Percentiles rank a stretch among this genome's conserved stretches.
phyloP scores from a whole-genome alignment of 1,140 invertebrate genomes.

The Nymphalis io region DNA sequence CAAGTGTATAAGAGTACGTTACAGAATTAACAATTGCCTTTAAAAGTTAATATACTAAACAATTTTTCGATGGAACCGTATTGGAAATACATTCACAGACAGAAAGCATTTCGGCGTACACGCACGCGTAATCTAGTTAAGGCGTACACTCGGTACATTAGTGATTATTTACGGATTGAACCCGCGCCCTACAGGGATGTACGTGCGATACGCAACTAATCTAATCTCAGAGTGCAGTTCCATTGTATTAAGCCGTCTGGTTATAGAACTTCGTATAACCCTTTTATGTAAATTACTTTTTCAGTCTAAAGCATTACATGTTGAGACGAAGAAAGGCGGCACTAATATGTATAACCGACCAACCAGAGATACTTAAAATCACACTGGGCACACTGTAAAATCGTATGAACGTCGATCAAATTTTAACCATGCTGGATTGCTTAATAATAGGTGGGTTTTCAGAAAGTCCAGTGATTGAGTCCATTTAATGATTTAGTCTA shows the following conservation, averaged over 20 bases:
- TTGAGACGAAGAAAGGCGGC: too few relatives aligned
- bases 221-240: slow-evolving; percentile 48
- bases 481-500: too few relatives aligned
- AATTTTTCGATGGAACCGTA: slow-evolving; percentile 5
- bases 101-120: slow-evolving; percentile 45
- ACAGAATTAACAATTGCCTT: background rate
- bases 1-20: too few relatives aligned
- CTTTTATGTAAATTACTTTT: too few relatives aligned
- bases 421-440: too few relatives aligned
- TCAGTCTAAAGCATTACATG: too few relatives aligned
- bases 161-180: slow-evolving; percentile 45
- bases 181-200: slow-evolving; percentile 39
- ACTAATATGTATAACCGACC: too few relatives aligned
- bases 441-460: too few relatives aligned
- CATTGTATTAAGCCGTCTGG: slow-evolving; percentile 16
- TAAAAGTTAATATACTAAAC: background rate
- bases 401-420: too few relatives aligned
- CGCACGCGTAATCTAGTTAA: slow-evolving; percentile 45
- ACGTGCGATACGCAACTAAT: slow-evolving; percentile 58
- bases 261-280: background rate
- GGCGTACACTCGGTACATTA: slow-evolving; percentile 35
- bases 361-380: too few relatives aligned
- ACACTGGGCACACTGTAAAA: too few relatives aligned
- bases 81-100: slow-evolving; percentile 28
- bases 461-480: too few relatives aligned